Conservation (phyloP, 1,140 invertebrate species). For the Rhyacophila brunnea region DNA sequence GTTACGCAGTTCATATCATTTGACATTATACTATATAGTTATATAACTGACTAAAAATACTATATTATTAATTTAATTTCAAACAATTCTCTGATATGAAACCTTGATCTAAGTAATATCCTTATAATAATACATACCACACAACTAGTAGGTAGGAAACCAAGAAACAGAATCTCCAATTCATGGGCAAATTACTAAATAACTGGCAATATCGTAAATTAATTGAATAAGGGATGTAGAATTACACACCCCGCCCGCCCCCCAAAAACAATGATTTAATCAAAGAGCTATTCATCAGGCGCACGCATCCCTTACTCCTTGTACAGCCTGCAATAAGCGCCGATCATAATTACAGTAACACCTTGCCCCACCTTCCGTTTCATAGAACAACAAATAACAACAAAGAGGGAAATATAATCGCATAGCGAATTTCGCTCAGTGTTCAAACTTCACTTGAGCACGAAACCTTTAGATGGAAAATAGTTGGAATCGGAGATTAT, state of each 20-base stretch:
- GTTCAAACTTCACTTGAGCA: conserved; percentile 23
- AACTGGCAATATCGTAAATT: neutral
- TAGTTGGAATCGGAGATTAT: too few species aligned
- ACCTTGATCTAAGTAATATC: too few species aligned
- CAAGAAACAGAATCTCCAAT: too few species aligned
- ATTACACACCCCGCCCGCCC: neutral
- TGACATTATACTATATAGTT: too few species aligned
- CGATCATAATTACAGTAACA: conserved; percentile 15
- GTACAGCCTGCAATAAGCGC: conserved; percentile 21
- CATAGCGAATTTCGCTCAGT: conserved; percentile 17
- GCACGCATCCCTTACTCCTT: conserved; percentile 19
- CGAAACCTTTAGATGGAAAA: conserved; percentile 1
- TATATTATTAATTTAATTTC: too few species aligned
- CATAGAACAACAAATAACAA: conserved; percentile 26
- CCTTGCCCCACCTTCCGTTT: conserved; percentile 27
- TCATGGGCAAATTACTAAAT: too few species aligned
- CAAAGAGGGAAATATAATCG: conserved; percentile 29
- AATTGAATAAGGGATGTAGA: neutral
- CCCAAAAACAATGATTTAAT: conserved; percentile 26
- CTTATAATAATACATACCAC: too few species aligned
- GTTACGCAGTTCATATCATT: too few species aligned
- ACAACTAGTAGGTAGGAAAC: too few species aligned
- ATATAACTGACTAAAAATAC: too few species aligned
- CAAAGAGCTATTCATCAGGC: conserved; percentile 22
- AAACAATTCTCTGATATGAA: too few species aligned